Base-by-base conservation (phyloP, 2,113 vertebrate genomes). In the Meriones unguiculatus region DNA sequence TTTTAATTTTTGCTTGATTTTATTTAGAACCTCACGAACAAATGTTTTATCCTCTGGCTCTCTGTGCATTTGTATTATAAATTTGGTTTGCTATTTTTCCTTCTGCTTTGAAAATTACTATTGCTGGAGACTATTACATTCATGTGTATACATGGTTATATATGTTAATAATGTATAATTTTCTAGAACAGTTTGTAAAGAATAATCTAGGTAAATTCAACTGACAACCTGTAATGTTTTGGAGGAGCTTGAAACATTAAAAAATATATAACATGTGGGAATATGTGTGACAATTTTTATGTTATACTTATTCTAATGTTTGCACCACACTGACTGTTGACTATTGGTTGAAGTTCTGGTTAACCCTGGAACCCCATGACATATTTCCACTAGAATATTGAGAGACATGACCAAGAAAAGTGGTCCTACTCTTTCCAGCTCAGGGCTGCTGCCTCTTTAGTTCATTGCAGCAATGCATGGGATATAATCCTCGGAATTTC, bases 1-100 rank as follows among this genome's bases (percentile, higher is more conserved):
- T 30, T 57, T 90, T 92, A 89, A 94, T 25, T 90, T 95, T 90
- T 89, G 3, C 46, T 93, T 95, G 59, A 17, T 77, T 50, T 73
- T 52, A 67, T 89, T 77, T 90, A 52, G 22, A 54, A 72, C 92
- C 92, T 41, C 30, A 92, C 57, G 14, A 92, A 85, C 24, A 77
- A 86, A 80, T 35, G 8, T 22, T 86, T 91, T 88, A 76, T 32
- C n/a, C 38, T 65, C 15, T 86, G 70, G 24, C 22, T 95, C 62
- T 52, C 5, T 73, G 2, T 92, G 52, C 35, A 22, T 25, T 90
- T 90, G 0, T 80, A 59, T 67, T 95, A 72, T 20, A 86, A 78
- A 87, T 86, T 89, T 50, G 62, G 54, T 89, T 4, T 75, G 17
- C 22, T 88, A 85, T 72, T 94, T 35, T 90, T 85, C 10, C 84